phyloP scores from a whole-genome alignment of 2,113 vertebrate species.

The Erythrocercus mccallii region DNA sequence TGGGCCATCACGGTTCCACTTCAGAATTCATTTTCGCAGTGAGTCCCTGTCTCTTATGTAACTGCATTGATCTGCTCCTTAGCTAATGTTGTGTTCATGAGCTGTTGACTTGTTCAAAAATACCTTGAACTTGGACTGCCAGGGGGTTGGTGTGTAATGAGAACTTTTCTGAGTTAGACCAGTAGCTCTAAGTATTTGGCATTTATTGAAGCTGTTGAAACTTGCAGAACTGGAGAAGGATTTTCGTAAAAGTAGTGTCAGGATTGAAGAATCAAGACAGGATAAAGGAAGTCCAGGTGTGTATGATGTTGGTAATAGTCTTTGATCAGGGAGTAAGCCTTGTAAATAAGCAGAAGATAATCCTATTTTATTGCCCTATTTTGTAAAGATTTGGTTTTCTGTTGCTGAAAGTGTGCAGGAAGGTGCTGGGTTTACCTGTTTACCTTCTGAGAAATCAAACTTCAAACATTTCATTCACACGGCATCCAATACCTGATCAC shows the following conservation, averaged over 20 bases:
- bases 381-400: not conserved
- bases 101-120: not conserved
- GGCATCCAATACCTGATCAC: not conserved
- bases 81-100: not conserved
- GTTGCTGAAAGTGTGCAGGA: not conserved
- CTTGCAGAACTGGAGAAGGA: not conserved
- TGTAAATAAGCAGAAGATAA: not conserved
- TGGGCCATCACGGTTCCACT: not conserved
- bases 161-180: not conserved
- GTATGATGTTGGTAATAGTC: not conserved
- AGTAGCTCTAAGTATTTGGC: not conserved
- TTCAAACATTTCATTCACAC: accelerated
- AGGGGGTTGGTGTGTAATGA: not conserved
- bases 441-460: not conserved
- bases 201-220: not conserved
- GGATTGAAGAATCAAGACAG: not conserved
- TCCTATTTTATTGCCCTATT: not conserved
- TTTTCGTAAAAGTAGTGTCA: not conserved
- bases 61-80: not conserved
- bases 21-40: not conserved
- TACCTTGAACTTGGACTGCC: not conserved
- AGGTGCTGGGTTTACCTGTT: not conserved
- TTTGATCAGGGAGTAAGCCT: not conserved
- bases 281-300: not conserved
- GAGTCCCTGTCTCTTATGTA: not conserved